Conservation (phyloP, 2,888 invertebrate genomes). For the Schizotus pectinicornis region DNA sequence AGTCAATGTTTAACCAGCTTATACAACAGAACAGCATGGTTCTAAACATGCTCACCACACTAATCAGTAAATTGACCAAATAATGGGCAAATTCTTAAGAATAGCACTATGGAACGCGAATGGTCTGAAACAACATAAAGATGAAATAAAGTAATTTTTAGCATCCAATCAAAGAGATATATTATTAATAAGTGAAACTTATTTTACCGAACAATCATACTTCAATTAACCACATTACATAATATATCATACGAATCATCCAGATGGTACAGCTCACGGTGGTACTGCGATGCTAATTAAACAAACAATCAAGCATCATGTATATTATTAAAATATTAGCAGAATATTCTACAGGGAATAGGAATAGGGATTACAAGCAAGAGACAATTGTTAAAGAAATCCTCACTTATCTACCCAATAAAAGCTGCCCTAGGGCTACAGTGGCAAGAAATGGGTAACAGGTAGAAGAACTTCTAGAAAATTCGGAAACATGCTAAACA, state of each 20-base stretch:
- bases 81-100: slow-evolving; percentile 1
- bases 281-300: slow-evolving; percentile 1
- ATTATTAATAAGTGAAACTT: slow-evolving; percentile 3
- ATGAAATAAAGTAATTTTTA: not conserved
- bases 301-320: not conserved
- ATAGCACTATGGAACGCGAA: slow-evolving; percentile 11
- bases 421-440: too few species aligned
- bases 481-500: too few species aligned
- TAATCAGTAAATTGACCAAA: not conserved
- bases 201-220: not conserved
- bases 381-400: too few species aligned
- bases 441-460: too few species aligned
- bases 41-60: too few species aligned
- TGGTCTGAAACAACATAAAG: slow-evolving; percentile 1
- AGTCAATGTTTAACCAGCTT: slow-evolving; percentile 3
- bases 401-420: too few species aligned
- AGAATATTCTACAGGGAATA: too few species aligned
- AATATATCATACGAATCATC: not conserved
- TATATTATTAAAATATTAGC: too few species aligned
- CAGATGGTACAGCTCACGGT: slow-evolving; percentile 1
- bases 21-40: slow-evolving; percentile 13
- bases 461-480: too few species aligned
- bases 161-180: not conserved
- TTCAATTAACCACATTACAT: not conserved
- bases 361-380: too few species aligned